A percentile compares a stretch with the other conserved stretches of the same genome.
Evolutionary conservation across 2,113 vertebrate genomes (phyloP).

Genomic region (Sardina pilchardus): DNA sequence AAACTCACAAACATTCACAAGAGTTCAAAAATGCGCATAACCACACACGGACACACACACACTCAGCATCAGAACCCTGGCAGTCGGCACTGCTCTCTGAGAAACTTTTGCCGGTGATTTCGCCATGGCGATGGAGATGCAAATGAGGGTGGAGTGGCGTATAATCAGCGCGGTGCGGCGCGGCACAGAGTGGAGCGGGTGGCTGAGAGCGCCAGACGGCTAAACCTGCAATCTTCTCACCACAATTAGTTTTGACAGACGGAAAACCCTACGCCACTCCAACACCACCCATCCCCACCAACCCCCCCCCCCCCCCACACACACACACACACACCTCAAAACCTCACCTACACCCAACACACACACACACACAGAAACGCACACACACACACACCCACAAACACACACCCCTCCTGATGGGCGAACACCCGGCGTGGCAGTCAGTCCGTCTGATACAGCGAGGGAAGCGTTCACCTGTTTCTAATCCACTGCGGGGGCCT

Average conservation of each 20-base stretch:
- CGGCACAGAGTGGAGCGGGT: neutral
- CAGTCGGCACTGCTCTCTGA: neutral
- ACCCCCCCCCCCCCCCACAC: too few species aligned
- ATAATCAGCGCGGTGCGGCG: conserved; percentile 25
- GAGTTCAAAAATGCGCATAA: too few species aligned
- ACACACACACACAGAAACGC: neutral
- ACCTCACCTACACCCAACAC: neutral
- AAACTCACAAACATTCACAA: too few species aligned
- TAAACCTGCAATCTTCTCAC: conserved; percentile 18
- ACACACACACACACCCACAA: neutral
- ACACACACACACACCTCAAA: neutral
- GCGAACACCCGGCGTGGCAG: neutral
- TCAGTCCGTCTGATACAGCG: neutral
- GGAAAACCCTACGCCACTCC: neutral
- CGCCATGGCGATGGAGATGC: conserved; percentile 24
- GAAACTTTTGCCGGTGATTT: conserved; percentile 35
- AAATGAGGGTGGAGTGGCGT: conserved; percentile 28
- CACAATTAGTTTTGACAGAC: neutral
- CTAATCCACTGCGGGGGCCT: conserved; percentile 6
- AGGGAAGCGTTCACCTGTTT: neutral
- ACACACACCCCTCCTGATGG: neutral
- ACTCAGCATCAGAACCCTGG: conserved; percentile 15
- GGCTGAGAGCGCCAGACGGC: neutral
- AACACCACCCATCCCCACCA: neutral
- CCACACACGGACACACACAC: too few species aligned